Percentiles rank a stretch among this genome's conserved stretches.
These are phyloP conservation scores for Myotis myotis DNA, from an alignment of 2,797 vertebrate species.

Conservation along the genomic window DNA sequence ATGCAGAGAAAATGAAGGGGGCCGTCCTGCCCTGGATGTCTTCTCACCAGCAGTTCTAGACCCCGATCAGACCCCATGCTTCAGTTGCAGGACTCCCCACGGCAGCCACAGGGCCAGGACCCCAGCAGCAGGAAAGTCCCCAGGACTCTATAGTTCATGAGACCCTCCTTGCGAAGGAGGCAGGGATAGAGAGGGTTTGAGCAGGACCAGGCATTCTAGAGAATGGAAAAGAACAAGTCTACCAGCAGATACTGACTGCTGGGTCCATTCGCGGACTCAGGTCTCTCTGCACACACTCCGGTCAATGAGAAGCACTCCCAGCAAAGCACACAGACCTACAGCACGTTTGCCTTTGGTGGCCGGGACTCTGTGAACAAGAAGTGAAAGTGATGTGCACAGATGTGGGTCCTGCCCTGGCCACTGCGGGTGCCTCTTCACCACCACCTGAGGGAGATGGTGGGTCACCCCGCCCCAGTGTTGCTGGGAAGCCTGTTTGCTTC, in stretches of 20 bases:
- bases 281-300: too few relatives aligned
- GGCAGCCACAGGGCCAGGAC: too few relatives aligned
- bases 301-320: neutral
- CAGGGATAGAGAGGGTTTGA: neutral
- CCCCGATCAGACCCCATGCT: neutral
- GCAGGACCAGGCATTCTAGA: neutral
- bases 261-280: fast-evolving
- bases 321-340: neutral
- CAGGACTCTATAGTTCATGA: neutral
- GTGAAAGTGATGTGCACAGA: neutral
- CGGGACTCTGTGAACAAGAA: too few relatives aligned
- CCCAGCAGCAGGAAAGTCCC: neutral
- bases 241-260: neutral
- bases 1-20: neutral
- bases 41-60: neutral
- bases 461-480: too few relatives aligned
- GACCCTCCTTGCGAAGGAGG: neutral
- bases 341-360: fast-evolving
- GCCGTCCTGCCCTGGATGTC: too few relatives aligned
- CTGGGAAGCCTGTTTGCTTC: neutral
- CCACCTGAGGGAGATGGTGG: fast-evolving
- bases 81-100: neutral
- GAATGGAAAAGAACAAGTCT: neutral
- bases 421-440: neutral
- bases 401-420: neutral